Evolutionary conservation across 1,140 invertebrate genomes (phyloP).

Genomic region (Heliconius hermathena): DNA sequence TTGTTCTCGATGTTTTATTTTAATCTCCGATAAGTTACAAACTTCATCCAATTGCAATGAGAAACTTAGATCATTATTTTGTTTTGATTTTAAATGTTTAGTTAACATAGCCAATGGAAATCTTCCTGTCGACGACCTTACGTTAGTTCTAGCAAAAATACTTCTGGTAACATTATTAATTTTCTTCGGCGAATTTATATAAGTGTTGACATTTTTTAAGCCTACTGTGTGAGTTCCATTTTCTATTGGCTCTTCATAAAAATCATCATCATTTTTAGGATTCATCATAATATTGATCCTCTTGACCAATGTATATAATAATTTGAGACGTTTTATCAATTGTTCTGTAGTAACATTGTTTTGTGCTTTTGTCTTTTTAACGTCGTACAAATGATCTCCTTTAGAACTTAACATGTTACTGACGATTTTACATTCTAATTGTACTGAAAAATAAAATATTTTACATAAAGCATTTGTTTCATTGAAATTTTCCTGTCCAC

Average conservation of each 20-base stretch:
- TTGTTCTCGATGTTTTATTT: conserved; percentile 37
- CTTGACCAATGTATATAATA: conserved; percentile 68
- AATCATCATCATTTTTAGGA: conserved; percentile 60
- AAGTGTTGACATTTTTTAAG: conserved; percentile 52
- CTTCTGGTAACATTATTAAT: conserved; percentile 53
- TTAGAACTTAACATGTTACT: conserved; percentile 57
- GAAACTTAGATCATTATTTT: conserved; percentile 62
- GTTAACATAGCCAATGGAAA: conserved; percentile 59
- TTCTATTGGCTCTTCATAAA: conserved; percentile 50
- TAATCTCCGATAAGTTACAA: conserved; percentile 50
- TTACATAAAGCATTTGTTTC: not conserved
- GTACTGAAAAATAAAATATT: conserved; percentile 57
- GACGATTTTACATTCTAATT: conserved; percentile 74
- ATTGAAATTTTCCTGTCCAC: too few species aligned
- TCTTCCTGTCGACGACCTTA: conserved; percentile 53
- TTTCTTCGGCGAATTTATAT: conserved; percentile 55
- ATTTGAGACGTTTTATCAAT: conserved; percentile 70
- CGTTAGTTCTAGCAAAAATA: conserved; percentile 63
- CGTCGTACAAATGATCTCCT: conserved; percentile 55
- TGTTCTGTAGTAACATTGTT: conserved; percentile 53
- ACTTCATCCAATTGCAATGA: conserved; percentile 65
- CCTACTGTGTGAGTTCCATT: conserved; percentile 54
- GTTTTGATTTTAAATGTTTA: conserved; percentile 55
- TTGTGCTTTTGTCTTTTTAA: conserved; percentile 44
- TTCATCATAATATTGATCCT: conserved; percentile 60